A percentile compares a stretch with the other conserved stretches of the same genome.
Conservation (phyloP, 1,140 invertebrate genomes). For the Macrocentrus cingulum region DNA sequence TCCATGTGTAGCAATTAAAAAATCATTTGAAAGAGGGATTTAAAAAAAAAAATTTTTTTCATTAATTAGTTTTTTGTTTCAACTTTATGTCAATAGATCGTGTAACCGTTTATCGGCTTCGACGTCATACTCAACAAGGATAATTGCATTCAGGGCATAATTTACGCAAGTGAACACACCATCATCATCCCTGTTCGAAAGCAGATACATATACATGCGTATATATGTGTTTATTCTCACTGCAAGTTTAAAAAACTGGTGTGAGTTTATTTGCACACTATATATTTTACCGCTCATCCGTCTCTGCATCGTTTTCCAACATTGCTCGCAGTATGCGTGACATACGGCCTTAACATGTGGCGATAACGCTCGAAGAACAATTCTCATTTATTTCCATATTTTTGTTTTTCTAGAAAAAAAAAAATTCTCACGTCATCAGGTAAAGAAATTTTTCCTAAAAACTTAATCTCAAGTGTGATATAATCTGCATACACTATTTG, state of each 20-base stretch:
- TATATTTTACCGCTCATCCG: conserved; percentile 1
- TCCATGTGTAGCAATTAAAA: too few relatives aligned
- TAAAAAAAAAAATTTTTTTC: too few relatives aligned
- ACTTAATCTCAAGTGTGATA: too few relatives aligned
- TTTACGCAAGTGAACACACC: not conserved
- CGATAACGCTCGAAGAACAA: not conserved
- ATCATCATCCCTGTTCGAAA: not conserved
- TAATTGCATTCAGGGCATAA: not conserved
- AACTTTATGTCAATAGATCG: too few relatives aligned
- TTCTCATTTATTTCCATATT: not conserved
- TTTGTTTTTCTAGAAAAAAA: not conserved
- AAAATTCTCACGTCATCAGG: not conserved
- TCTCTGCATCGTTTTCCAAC: conserved; percentile 4
- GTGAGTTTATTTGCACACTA: not conserved
- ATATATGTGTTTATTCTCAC: not conserved
- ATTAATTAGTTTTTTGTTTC: too few relatives aligned
- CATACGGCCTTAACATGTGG: not conserved
- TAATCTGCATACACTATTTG: too few relatives aligned
- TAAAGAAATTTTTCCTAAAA: too few relatives aligned
- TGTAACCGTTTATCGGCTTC: too few relatives aligned
- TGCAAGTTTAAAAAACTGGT: not conserved
- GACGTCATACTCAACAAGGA: not conserved
- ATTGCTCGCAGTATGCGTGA: not conserved
- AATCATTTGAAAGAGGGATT: too few relatives aligned
- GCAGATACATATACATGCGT: not conserved